Base-by-base conservation (phyloP, 2,797 vertebrate species). In the Parotocinclus haroldoi region DNA sequence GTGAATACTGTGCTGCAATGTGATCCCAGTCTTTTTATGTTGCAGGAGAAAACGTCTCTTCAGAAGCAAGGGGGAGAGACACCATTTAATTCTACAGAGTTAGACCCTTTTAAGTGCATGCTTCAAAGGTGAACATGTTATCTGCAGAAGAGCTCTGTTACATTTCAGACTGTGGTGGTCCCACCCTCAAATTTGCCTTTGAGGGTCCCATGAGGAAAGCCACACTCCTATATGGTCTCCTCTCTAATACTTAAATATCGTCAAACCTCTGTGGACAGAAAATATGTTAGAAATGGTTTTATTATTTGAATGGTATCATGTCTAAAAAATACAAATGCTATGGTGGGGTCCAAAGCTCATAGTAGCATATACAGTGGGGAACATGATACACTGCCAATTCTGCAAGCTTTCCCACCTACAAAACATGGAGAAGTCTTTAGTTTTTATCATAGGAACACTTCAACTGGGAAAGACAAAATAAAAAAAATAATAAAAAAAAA, bases 1-100 rank as follows among this genome's bases (percentile, higher is more conserved):
- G 81, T 90, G 88, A 91, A 90, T 91, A 84, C 80, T 74, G 84
- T 75, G 73, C 81, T 82, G 89, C 86, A 92, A 92, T 76, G 82
- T 65, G 87, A 92, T 71, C 82, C 82, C 39, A 52, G 55, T 72
- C 52, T 81, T 72, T 88, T 92, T 92, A 89, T 91, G 84, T 72
- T 37, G 51, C 19, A 36, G 71, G 81, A 87, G 84, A 90, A 91
- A 88, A 86, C 77, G 82, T 82, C 84, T 86, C 85, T 83, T 88
- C 83, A 81, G 72, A 74, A 79, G 69, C 78, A 78, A 79, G 68
- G 76, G 80, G 81, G 83, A 81, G 82, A 86, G 82, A 82, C 81
- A 81, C 80, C 77, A 82, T 87, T 88, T 89, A 86, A 85, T 80
- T 89, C 87, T 78, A 67, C 82, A 81, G 82, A 85, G 87, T 85